A percentile compares a stretch with the other conserved stretches of the same genome.
These are phyloP conservation scores for Drosophila sechellia DNA, from an alignment of 1,140 invertebrate genomes.

Conservation along the genomic window DNA sequence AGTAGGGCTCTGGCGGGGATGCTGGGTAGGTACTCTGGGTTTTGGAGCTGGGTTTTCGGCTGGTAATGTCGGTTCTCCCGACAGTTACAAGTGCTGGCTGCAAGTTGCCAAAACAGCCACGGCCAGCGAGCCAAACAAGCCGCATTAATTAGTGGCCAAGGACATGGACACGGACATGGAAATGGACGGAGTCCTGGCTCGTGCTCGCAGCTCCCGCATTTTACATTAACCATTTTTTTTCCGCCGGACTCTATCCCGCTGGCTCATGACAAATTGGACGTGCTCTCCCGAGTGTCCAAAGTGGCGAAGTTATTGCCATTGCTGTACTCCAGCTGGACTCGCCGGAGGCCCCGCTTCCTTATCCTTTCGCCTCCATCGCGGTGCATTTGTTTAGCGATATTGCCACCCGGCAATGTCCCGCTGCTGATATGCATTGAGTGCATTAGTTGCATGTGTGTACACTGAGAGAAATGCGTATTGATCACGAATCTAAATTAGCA, in stretches of 20 bases:
- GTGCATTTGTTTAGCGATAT: constrained; percentile 72
- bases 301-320: constrained; percentile 72
- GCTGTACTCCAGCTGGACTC: constrained; percentile 28
- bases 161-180: constrained; percentile 36
- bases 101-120: constrained; percentile 48
- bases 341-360: constrained; percentile 5
- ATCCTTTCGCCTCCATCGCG: constrained; percentile 1
- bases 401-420: constrained; percentile 41
- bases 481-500: too few relatives aligned
- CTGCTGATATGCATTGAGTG: constrained; percentile 76
- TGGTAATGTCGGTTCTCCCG: constrained; percentile 11
- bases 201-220: constrained; percentile 33
- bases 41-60: constrained; percentile 1
- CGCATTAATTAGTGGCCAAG: constrained; percentile 79
- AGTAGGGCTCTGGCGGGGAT: not conserved
- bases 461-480: not conserved
- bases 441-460: constrained; percentile 56
- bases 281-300: constrained; percentile 62
- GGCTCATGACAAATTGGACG: constrained; percentile 75
- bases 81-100: constrained; percentile 56
- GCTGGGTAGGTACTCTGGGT: not conserved
- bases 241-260: constrained; percentile 26
- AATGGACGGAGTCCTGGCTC: constrained; percentile 9
- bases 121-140: constrained; percentile 65
- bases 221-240: constrained; percentile 53